Base-by-base conservation (phyloP, 2,888 invertebrate genomes). In the Pyrgus malvae region DNA sequence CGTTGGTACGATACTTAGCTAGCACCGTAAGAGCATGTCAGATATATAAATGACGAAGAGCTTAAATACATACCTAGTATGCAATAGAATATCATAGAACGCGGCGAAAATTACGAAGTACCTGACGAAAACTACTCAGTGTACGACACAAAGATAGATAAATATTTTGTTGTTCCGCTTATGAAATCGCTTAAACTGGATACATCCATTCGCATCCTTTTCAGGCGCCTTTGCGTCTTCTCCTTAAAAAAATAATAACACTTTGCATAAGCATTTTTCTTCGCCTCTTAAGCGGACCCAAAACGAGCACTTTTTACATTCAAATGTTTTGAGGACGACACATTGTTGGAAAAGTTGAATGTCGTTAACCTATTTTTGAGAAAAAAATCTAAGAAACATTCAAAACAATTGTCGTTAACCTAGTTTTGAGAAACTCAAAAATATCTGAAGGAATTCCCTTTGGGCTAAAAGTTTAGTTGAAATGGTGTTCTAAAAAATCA, bases 211-310 rank as follows among this genome's bases (percentile, higher is more conserved):
- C 60, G 67, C 71, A 72, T 69, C 72, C 69, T 66, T 70, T 69
- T 63, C 70, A 9, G 68, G 64, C 70, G 72, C 72, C 68, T 66
- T 64, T 71, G 65, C 67, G 62, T 64, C 66, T 51, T 60, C 56
- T 59, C 50, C 62, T 58, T 55, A 80, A 78, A 83, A 84, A 78
- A 87, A 88, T 86, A 86, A 88, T 87, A 87, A 86, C 84, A 87
- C 83, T 88, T 84, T 83, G 79, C 83, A 88, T 85, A 87, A 87
- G 80, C 83, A 84, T 83, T 87, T 83, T 82, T 80, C 73, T 75
- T 68, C 74, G 66, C 69, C 74, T 69, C 66, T 64, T 62, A 61
- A 69, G 67, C 66, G 64, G 61, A 65, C 66, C 50, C 59, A 65
- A 67, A 68, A 68, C 68, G 68, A 67, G 67, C 69, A 68, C 64